Evolutionary conservation across 1,140 invertebrate species (phyloP), one percentile per base, ranked within the genome.

Genomic region (Panagrolaimus sp.): DNA sequence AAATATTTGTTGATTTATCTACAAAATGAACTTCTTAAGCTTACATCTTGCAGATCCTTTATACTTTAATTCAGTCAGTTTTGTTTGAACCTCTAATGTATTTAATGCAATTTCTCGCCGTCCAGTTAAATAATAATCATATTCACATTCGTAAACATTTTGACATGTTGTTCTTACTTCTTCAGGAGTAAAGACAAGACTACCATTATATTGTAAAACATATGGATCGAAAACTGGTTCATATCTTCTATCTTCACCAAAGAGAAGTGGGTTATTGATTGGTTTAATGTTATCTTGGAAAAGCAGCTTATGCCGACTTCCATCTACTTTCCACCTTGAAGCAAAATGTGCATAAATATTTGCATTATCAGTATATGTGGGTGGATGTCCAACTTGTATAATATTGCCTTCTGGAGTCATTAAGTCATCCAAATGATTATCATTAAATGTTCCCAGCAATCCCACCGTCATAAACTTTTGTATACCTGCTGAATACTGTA

Each of bases 391-490:
- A 42, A 72, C 65, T n/a, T 47, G 45, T 11, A 64, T 63, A 20
- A 73, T 73, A 14, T 73, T 27, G 11, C 90, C 91, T 74, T 91
- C 89, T 0, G 92, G 92, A 64, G 88, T 81, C 1, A 86, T 88
- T 66, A 94, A 90, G 83, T 95, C 93, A 72, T 96, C 92, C 13
- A 87, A 83, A 7, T 88, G 84, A 71, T 92, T 89, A 77, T 90
- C 89, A 73, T 91, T 93, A 91, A 91, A 96, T 77, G 93, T 94
- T 0, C 93, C 93, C 74, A 96, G 89, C 16, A 96, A 82, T 9
- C 93, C 93, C 67, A 87, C 84, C 0, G 93, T 96, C 88, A 74
- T 91, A 90, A 74, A 74, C 13, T 74, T 81, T 93, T 93, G 91
- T 92, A 75, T 20, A 78, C 84, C 72, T 1, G 66, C 73, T 13